Evolutionary conservation across 2,888 invertebrate species (phyloP), one percentile per base, ranked within the genome.

Genomic region (Deilephila porcellus): DNA sequence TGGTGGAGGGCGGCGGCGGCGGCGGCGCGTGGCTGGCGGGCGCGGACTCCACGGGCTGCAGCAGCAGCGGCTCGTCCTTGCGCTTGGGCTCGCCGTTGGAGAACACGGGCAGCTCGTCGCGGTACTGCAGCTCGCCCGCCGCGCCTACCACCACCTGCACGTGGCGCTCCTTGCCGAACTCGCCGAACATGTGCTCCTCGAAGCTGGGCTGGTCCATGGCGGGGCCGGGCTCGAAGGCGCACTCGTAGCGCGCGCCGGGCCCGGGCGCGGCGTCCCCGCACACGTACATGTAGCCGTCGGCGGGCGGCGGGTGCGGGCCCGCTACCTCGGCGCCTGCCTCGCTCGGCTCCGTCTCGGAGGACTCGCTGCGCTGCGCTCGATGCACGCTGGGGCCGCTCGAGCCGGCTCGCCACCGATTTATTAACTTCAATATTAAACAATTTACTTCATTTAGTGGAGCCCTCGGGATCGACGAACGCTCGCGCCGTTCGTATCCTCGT

Each of bases 161-260:
- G 76, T 91, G 93, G 60, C 94, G 89, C 75, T 85, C 95, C 90
- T 96, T 94, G 76, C 95, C 96, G 81, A 97, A 97, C 91, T 98
- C 97, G 79, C 96, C 95, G 90, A 97, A 98, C 86, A 97, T 96
- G 84, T 97, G 97, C 87, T 98, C 98, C 88, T 98, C 98, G 91
- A 97, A 96, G 77, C 93, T 90, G 52, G 95, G 93, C 84, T 95
- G 96, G 90, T 97, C 97, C 97, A 97, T 91, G 91, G 92, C 77
- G 63, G 76, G 79, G 67, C 80, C 84, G 64, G 90, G 86, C 81
- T 93, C 93, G 88, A 90, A 93, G 82, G 90, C 84, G 88, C 93
- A 93, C 83, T 94, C 93, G 88, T 93, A 94, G 76, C 93, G 90
- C 82, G 90, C 86, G 76, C 85, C 87, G 75, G 86, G 83, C 80